Percentiles rank a stretch among this genome's conserved stretches.
Evolutionary conservation across 2,888 invertebrate species (phyloP).

Genomic region (Ditula angustiorana): DNA sequence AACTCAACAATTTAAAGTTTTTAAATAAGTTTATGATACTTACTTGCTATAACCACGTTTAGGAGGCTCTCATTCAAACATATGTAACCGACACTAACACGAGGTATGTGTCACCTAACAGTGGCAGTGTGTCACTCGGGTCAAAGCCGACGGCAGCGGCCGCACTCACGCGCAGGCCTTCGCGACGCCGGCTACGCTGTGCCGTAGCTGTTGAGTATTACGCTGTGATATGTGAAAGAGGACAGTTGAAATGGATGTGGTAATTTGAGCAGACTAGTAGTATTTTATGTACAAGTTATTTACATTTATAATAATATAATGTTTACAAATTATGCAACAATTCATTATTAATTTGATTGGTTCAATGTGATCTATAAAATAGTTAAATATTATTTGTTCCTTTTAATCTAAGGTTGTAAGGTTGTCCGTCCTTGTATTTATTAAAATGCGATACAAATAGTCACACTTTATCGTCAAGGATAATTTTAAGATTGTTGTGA

Average conservation of each 20-base stretch:
- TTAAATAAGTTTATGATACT: neutral
- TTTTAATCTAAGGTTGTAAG: no score
- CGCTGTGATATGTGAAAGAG: slow-evolving; percentile 5
- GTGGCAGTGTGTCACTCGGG: slow-evolving; percentile 23
- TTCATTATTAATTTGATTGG: no score
- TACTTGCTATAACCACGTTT: no score
- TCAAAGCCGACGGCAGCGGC: slow-evolving; percentile 20
- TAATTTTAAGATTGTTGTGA: no score
- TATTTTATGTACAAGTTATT: neutral
- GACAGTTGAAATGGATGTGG: slow-evolving; percentile 5
- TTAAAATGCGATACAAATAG: no score
- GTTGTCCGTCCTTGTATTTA: no score
- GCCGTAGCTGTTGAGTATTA: neutral
- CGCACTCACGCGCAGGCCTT: slow-evolving; percentile 14
- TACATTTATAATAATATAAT: no score
- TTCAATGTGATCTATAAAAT: no score
- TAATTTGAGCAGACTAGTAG: slow-evolving; percentile 1
- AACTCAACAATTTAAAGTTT: neutral
- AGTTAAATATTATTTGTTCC: no score
- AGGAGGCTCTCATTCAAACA: slow-evolving; percentile 2
- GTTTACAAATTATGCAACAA: neutral
- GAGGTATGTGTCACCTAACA: slow-evolving; percentile 10
- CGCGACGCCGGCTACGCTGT: neutral
- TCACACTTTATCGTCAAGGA: no score
- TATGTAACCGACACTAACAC: neutral